Evolutionary conservation across 2,113 vertebrate species (phyloP), one percentile per base, ranked within the genome.

Genomic region (Triplophysa tibetana): DNA sequence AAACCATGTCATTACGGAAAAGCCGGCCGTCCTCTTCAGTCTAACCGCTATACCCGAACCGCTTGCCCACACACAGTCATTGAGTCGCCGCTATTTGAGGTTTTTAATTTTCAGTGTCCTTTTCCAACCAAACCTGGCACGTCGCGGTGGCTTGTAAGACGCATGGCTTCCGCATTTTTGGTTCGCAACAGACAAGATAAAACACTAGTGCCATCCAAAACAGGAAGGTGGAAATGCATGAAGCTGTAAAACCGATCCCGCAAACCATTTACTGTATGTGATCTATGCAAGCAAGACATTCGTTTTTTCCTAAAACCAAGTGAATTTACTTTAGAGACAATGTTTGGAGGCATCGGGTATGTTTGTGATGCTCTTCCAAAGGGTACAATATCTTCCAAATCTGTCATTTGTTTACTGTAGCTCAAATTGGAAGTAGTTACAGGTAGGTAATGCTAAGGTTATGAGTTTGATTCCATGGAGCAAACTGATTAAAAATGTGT

Each of bases 1-100:
- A 17, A 66, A 75, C 17, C 26, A 1, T 62, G 63, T 81, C 70
- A 79, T 81, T 79, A 77, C 3, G 13, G 66, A 67, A 75, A 81
- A 64, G 16, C 61, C 61, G 43, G n/a, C 33, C 16, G 48, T 67
- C 48, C 19, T 1, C 14, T 50, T 41, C n/a, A 23, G 29, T 16
- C 14, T 23, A 50, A 66, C 56, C 7, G 11, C 24, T 11, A 8
- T 43, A 12, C 77, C 54, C 56, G 1, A 65, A 52, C 24, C 13
- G 3, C 72, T 48, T 29, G 8, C 58, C 38, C 69, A 54, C 60
- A 10, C 23, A 21, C 29, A n/a, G 19, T 21, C 19, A 58, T 58
- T 21, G 6, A 58, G n/a, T 58, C 54, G 17, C 50, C 8, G 54
- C 54, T 58, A 58, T 58, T 58, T 58, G 54, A 21, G 19, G 19